Percentiles rank a stretch among this genome's conserved stretches.
Conservation (phyloP, 2,113 vertebrate genomes). For the Anser brachyrhynchus region DNA sequence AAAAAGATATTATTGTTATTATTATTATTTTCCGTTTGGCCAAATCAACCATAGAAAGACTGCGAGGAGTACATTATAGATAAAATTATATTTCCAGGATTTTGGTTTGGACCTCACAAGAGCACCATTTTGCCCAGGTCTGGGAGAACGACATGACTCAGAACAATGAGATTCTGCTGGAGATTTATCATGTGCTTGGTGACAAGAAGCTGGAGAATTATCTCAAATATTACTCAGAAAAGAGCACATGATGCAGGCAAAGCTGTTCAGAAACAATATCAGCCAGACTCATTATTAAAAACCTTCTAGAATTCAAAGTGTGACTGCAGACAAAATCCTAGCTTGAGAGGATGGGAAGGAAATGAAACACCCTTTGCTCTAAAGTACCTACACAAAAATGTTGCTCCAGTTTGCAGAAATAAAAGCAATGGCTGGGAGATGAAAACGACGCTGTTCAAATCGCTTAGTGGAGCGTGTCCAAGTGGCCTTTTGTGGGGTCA, state of each 20-base stretch:
- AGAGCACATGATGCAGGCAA: not conserved
- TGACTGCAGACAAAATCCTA: slow-evolving; percentile 50
- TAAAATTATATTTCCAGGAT: slow-evolving; percentile 28
- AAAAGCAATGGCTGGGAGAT: not conserved
- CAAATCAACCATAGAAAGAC: not conserved
- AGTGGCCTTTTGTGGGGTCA: not conserved
- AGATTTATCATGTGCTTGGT: slow-evolving; percentile 54
- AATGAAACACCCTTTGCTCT: slow-evolving; percentile 68
- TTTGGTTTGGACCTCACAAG: slow-evolving; percentile 28
- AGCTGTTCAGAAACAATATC: slow-evolving; percentile 56
- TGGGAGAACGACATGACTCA: not conserved
- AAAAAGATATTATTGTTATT: slow-evolving; percentile 24
- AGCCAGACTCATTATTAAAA: slow-evolving; percentile 64
- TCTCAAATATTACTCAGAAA: slow-evolving; percentile 55
- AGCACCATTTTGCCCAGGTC: slow-evolving; percentile 18
- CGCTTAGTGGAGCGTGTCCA: accelerated
- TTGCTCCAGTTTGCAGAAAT: slow-evolving; percentile 14
- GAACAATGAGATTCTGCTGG: slow-evolving; percentile 21
- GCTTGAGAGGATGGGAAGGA: slow-evolving; percentile 57
- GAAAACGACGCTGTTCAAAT: not conserved
- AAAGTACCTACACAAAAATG: not conserved
- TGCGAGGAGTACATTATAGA: slow-evolving; percentile 1
- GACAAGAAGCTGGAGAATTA: slow-evolving; percentile 52
- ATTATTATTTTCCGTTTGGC: not conserved
- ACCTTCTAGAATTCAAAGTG: slow-evolving; percentile 61